Evolutionary conservation across 1,140 invertebrate species (phyloP), one percentile per base, ranked within the genome.

Genomic region (Metaphire vulgaris): DNA sequence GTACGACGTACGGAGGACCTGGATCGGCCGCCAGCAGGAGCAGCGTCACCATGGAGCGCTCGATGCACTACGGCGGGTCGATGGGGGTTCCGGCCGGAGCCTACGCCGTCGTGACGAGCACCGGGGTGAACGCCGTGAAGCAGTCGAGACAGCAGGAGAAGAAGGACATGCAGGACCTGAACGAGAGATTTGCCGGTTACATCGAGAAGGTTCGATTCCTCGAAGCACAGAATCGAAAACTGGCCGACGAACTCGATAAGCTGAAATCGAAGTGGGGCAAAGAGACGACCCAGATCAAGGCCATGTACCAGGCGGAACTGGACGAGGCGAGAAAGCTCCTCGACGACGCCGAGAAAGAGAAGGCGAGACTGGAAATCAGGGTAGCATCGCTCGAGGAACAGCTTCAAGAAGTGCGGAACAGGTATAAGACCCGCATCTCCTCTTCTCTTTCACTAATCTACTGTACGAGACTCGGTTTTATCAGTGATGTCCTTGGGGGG

Each of bases 111-210:
- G 79, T 85, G 26, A 81, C 83, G 32, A 80, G 75, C 69, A 80
- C 81, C 26, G 84, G 87, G 14, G 86, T 87, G 16, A 80, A 80
- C 28, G 81, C 81, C 56, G 85, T 88, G 71, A 83, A 85, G 70
- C 82, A 83, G 70, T 82, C 79, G 33, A 81, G 88, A 16, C 86
- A 88, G 79, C 85, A 84, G 74, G 79, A 80, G 72, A 80, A 80
- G 74, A 79, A 79, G 33, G 77, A 79, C 32, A 74, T 80, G 74
- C 77, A 79, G 41, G 78, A 80, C 33, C 67, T 80, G 67, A 80
- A 80, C 72, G 78, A 79, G 67, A 64, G 79, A 67, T 79, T 80
- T 65, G 78, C 78, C 64, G 69, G 64, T 68, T 73, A 79, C 70
- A 79, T 79, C 74, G 78, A 79, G 69, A 74, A 74, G 67, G 76